Conservation (phyloP, 2,888 invertebrate species). For the Eulithis prunata region DNA sequence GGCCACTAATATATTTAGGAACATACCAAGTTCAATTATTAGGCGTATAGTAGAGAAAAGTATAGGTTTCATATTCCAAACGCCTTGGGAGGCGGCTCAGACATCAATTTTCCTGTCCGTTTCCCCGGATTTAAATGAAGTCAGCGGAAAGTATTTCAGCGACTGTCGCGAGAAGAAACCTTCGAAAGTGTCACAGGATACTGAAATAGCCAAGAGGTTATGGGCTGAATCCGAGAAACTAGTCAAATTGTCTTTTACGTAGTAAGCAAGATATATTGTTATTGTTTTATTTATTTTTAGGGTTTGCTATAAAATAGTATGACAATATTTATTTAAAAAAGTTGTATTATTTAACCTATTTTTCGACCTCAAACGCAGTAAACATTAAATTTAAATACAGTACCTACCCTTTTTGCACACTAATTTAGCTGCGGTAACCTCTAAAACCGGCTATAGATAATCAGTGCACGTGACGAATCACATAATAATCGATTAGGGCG, state of each 20-base stretch:
- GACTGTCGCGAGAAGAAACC: conserved; percentile 80
- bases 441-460: conserved; percentile 29
- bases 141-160: conserved; percentile 87
- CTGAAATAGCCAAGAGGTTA: conserved; percentile 81
- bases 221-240: conserved; percentile 87
- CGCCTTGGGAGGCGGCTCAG: conserved; percentile 86
- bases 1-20: conserved; percentile 86
- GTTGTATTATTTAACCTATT: neutral
- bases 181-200: conserved; percentile 81
- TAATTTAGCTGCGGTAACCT: conserved; percentile 19
- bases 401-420: neutral
- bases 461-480: conserved; percentile 42
- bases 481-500: conserved; percentile 52
- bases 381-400: neutral
- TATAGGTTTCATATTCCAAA: conserved; percentile 79
- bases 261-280: neutral
- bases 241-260: conserved; percentile 55
- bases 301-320: neutral
- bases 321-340: neutral
- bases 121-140: conserved; percentile 82
- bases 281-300: conserved; percentile 12
- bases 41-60: conserved; percentile 55
- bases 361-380: too few relatives aligned
- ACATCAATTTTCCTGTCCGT: conserved; percentile 84
- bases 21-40: conserved; percentile 78